Percentiles rank a stretch among this genome's conserved stretches.
Conservation (phyloP, 1,140 invertebrate genomes). For the Mactra quadrangularis region DNA sequence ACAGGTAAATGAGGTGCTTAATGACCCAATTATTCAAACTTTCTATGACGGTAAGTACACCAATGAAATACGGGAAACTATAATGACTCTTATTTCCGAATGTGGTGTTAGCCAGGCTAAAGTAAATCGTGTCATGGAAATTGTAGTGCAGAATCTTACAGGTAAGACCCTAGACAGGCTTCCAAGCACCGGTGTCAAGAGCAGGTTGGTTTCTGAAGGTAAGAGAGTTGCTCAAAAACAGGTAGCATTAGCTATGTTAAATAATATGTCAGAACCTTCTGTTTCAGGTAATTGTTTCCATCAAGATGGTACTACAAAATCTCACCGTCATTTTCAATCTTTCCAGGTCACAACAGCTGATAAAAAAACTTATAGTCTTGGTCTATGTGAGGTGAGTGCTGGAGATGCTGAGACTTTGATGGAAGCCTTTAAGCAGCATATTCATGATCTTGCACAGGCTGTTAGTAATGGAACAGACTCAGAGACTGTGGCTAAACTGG, state of each 20-base stretch:
- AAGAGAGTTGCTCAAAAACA: conserved; percentile 8
- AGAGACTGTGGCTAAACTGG: not conserved
- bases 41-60: conserved; percentile 20
- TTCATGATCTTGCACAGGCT: not conserved
- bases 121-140: not conserved
- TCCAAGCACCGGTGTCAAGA: conserved; percentile 16
- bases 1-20: not conserved
- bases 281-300: not conserved
- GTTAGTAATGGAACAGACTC: not conserved
- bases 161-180: conserved; percentile 5
- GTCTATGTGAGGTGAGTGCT: not conserved
- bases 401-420: not conserved
- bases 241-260: not conserved
- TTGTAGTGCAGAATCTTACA: conserved; percentile 12
- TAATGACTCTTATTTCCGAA: conserved; percentile 11
- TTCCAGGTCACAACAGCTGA: conserved; percentile 30
- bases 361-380: not conserved
- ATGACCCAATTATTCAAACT: conserved; percentile 1
- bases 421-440: not conserved
- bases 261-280: no score
- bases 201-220: not conserved
- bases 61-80: conserved; percentile 2
- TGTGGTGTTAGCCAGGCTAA: conserved; percentile 14
- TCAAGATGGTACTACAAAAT: conserved; percentile 25
- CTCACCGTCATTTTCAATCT: conserved; percentile 8